Conservation (phyloP, 2,797 vertebrate species). For the Falco peregrinus region DNA sequence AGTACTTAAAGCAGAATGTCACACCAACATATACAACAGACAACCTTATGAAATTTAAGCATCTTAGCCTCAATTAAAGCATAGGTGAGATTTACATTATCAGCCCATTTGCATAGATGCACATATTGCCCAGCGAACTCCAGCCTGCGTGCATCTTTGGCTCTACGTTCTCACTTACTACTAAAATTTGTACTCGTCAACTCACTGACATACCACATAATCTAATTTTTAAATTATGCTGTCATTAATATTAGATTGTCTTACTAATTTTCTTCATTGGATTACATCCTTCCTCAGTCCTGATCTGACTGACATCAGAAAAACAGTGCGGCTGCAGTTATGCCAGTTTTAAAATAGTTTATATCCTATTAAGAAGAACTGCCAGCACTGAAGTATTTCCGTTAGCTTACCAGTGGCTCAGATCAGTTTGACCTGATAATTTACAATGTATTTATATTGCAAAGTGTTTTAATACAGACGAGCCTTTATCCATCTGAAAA, state of each 20-base stretch:
- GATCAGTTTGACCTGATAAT: neutral
- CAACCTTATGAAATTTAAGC: neutral
- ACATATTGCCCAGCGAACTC: neutral
- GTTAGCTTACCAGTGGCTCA: neutral
- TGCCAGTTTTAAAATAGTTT: neutral
- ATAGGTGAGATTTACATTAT: neutral
- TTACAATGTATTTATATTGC: neutral
- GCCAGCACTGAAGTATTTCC: neutral
- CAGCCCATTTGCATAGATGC: accelerated
- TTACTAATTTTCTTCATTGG: neutral
- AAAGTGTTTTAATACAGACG: neutral
- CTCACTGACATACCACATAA: neutral
- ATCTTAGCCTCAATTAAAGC: neutral
- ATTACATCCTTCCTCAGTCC: neutral
- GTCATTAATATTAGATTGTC: neutral
- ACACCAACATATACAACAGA: neutral
- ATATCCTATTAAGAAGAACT: neutral
- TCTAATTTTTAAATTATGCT: neutral
- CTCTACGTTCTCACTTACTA: neutral
- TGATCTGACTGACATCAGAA: neutral
- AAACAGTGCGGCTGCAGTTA: neutral
- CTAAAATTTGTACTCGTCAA: neutral
- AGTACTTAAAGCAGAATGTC: neutral
- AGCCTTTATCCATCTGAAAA: neutral
- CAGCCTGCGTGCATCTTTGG: neutral